Evolutionary conservation across 1,140 invertebrate genomes (phyloP).

Genomic region (Brachionus rotundiformis): DNA sequence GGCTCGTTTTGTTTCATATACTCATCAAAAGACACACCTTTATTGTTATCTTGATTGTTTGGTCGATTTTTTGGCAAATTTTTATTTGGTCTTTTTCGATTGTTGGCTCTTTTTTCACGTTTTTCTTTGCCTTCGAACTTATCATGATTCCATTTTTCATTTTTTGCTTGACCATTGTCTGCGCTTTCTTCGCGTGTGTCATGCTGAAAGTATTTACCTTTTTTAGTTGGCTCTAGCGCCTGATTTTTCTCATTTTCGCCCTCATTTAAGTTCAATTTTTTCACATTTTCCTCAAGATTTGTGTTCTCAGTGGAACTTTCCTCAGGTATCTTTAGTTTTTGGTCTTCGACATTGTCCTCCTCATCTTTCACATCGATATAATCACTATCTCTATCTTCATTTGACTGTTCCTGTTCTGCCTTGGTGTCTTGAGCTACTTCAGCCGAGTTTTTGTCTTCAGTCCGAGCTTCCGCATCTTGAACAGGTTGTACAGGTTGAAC

Average conservation of each 20-base stretch:
- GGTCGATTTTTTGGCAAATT: background rate
- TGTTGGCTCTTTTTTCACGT: background rate
- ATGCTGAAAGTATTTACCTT: constrained; percentile 32
- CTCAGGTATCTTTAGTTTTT: background rate
- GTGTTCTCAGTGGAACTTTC: background rate
- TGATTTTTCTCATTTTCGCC: constrained; percentile 4
- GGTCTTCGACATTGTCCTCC: background rate
- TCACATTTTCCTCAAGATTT: background rate
- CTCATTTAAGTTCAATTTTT: background rate
- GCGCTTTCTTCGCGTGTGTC: background rate
- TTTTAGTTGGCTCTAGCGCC: background rate
- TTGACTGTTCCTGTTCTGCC: background rate
- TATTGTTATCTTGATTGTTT: background rate
- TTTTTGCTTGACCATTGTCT: background rate
- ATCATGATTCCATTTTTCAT: constrained; percentile 27
- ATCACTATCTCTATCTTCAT: background rate
- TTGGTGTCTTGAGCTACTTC: too few relatives aligned
- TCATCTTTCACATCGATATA: background rate
- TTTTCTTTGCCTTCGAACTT: background rate
- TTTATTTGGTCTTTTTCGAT: background rate
- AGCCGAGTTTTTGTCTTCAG: background rate
- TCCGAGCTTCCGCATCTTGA: background rate
- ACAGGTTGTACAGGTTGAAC: too few relatives aligned
- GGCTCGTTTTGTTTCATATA: constrained; percentile 29
- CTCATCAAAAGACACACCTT: background rate